A percentile compares a stretch with the other conserved stretches of the same genome.
Evolutionary conservation across 2,797 vertebrate genomes (phyloP).

Genomic region (Sebastes steindachneri): DNA sequence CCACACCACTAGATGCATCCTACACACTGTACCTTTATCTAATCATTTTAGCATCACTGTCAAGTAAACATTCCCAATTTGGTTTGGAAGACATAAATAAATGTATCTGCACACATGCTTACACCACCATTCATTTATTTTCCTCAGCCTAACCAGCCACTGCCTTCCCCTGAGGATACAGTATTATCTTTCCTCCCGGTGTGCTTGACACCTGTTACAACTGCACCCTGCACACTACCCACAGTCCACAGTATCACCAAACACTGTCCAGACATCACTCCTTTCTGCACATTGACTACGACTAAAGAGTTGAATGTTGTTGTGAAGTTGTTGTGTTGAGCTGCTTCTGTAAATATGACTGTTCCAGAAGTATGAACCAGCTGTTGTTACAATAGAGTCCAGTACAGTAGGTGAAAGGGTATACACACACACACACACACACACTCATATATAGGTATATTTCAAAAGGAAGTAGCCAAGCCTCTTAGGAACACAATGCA

Average conservation of each 20-base stretch:
- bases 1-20: too few relatives aligned
- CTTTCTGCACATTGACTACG: constrained; percentile 4
- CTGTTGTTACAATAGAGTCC: constrained; percentile 5
- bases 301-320: neutral
- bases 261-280: constrained; percentile 25
- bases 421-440: neutral
- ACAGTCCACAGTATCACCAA: constrained; percentile 23
- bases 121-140: neutral
- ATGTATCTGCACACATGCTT: neutral
- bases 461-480: constrained; percentile 30
- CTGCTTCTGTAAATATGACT: neutral
- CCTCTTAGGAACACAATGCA: constrained; percentile 28
- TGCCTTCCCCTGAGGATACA: constrained; percentile 15
- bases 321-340: neutral
- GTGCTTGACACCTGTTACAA: constrained; percentile 65
- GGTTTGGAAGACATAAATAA: neutral
- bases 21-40: neutral
- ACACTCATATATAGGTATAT: neutral
- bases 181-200: constrained; percentile 41
- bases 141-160: neutral
- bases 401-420: constrained; percentile 15
- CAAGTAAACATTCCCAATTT: neutral
- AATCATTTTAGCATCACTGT: neutral
- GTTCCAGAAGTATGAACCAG: neutral
- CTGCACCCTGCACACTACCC: neutral